A percentile compares a stretch with the other conserved stretches of the same genome.
These are phyloP conservation scores for Vanessa atalanta DNA, from an alignment of 1,140 invertebrate genomes.

Conservation along the genomic window DNA sequence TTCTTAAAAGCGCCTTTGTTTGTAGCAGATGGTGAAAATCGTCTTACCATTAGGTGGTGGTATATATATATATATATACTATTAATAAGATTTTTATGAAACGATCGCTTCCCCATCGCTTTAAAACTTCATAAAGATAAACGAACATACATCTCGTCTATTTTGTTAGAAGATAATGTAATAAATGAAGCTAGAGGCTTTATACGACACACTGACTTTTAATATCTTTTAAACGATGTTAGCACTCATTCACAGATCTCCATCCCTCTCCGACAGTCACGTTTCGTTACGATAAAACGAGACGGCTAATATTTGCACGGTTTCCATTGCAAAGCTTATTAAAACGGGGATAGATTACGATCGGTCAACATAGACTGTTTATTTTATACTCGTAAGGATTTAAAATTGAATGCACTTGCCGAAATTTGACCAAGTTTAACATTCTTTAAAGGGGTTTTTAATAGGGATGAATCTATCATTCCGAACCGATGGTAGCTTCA, in stretches of 20 bases:
- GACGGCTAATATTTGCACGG: background rate
- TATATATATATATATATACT: no score
- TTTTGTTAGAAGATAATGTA: background rate
- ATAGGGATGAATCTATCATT: background rate
- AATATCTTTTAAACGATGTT: slow-evolving; percentile 7
- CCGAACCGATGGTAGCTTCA: no score
- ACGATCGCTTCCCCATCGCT: no score
- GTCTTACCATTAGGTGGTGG: no score
- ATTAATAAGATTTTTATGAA: no score
- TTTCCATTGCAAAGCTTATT: background rate
- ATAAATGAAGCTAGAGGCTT: background rate
- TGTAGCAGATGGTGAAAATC: no score
- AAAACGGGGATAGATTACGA: background rate
- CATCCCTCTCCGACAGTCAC: background rate
- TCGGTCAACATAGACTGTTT: background rate
- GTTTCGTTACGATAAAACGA: background rate
- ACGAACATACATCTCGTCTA: background rate
- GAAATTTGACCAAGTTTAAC: no score
- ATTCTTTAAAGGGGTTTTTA: background rate
- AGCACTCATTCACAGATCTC: background rate
- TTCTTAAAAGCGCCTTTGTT: no score
- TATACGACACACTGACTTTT: background rate
- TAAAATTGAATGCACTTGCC: background rate
- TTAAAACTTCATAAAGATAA: no score
- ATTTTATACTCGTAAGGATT: slow-evolving; percentile 6